These are phyloP conservation scores for Tragelaphus oryx DNA, from an alignment of 2,797 vertebrate genomes.

Conservation along the genomic window DNA sequence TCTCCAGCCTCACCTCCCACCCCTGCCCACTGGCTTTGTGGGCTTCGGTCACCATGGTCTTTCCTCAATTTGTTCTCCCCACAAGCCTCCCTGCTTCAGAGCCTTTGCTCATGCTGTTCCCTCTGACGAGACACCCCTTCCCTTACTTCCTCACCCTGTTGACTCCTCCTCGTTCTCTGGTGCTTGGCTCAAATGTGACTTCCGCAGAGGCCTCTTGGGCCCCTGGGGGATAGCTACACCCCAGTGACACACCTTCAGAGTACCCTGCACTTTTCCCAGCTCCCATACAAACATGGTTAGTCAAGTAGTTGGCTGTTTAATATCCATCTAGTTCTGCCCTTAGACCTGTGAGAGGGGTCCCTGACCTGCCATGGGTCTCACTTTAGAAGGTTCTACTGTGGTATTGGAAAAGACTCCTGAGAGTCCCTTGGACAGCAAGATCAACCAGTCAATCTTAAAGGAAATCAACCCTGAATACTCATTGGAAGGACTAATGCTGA, in stretches of 20 bases:
- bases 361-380: background rate
- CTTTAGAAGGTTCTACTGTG: background rate
- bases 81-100: background rate
- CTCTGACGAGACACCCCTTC: background rate
- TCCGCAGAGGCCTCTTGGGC: background rate
- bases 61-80: background rate
- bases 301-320: background rate
- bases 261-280: background rate
- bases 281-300: too few species aligned
- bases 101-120: background rate
- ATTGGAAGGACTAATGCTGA: background rate
- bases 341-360: background rate
- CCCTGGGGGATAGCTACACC: background rate
- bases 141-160: background rate
- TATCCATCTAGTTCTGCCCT: background rate
- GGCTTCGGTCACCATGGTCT: background rate
- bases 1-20: background rate
- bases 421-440: background rate
- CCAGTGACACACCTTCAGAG: background rate
- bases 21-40: background rate
- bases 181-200: background rate
- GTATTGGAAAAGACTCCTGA: background rate
- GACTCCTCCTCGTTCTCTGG: background rate
- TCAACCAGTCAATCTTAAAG: background rate
- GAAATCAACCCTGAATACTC: background rate